Percentiles rank a stretch among this genome's conserved stretches.
phyloP scores from a whole-genome alignment of 2,797 vertebrate species.

The Enteromius thamalakanensis region DNA sequence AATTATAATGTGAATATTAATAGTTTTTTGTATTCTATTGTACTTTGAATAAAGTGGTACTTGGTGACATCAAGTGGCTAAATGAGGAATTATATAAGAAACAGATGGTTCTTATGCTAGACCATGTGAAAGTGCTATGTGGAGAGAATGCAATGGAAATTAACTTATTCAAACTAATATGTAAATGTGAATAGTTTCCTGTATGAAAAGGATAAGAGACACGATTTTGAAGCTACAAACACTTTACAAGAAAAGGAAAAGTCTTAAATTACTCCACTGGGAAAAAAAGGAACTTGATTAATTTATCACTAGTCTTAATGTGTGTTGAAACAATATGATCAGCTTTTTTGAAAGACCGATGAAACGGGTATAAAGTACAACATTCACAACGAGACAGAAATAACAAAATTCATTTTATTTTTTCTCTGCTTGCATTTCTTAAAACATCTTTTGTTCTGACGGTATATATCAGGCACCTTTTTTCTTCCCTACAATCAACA shows the following conservation, averaged over 20 bases:
- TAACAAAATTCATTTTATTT: conserved; percentile 5
- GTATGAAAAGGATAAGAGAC: not conserved
- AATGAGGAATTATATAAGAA: not conserved
- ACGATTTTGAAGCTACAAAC: not conserved
- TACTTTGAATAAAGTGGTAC: conserved; percentile 30
- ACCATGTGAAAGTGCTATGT: not conserved
- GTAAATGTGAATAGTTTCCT: not conserved
- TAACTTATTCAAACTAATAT: not conserved
- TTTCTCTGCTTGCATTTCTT: conserved; percentile 24
- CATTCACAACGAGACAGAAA: not conserved
- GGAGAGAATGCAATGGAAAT: not conserved
- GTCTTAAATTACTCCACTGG: not conserved
- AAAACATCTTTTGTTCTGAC: not conserved
- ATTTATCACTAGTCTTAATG: not conserved
- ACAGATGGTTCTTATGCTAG: too few species aligned
- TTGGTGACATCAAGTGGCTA: conserved; percentile 18
- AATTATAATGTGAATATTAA: conserved; percentile 4
- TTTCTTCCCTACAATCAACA: conserved; percentile 22
- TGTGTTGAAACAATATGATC: not conserved
- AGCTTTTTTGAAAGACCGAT: not conserved
- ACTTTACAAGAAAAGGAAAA: not conserved
- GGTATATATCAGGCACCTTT: conserved; percentile 1
- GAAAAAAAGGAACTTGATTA: not conserved
- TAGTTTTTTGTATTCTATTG: conserved; percentile 19
- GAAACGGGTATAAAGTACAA: not conserved